phyloP scores from a whole-genome alignment of 2,888 invertebrate genomes.

The Phortica magna region DNA sequence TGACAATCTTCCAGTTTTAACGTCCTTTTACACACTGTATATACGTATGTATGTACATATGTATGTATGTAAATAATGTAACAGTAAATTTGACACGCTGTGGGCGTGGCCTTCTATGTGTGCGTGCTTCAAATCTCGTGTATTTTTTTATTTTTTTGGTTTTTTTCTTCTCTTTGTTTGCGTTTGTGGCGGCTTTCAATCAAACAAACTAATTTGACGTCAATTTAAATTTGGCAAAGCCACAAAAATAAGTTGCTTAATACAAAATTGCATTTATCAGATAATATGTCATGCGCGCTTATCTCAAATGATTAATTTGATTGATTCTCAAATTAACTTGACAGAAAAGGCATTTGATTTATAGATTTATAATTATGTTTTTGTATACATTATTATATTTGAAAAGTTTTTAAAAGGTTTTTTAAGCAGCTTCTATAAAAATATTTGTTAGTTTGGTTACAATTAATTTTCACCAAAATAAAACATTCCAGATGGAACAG shows the following conservation, averaged over 20 bases:
- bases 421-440: too few relatives aligned
- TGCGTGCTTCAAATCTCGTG: conserved; percentile 58
- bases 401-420: too few relatives aligned
- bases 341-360: too few relatives aligned
- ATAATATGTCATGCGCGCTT: too few relatives aligned
- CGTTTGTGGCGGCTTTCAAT: background rate
- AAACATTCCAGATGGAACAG: too few relatives aligned
- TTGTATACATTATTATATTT: too few relatives aligned
- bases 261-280: conserved; percentile 19
- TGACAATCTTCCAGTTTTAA: conserved; percentile 72
- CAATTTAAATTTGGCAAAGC: background rate
- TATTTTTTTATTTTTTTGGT: conserved; percentile 58
- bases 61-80: conserved; percentile 68
- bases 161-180: conserved; percentile 11
- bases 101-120: conserved; percentile 66
- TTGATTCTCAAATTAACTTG: too few relatives aligned
- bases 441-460: too few relatives aligned
- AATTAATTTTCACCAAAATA: too few relatives aligned
- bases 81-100: conserved; percentile 68
- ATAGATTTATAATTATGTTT: too few relatives aligned
- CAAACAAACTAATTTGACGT: background rate
- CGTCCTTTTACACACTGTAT: conserved; percentile 36
- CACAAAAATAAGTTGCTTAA: conserved; percentile 37
- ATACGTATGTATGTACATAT: conserved; percentile 33
- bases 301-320: too few relatives aligned